phyloP scores from a whole-genome alignment of 2,888 invertebrate species.

The Branchipolynoe longqiensis region DNA sequence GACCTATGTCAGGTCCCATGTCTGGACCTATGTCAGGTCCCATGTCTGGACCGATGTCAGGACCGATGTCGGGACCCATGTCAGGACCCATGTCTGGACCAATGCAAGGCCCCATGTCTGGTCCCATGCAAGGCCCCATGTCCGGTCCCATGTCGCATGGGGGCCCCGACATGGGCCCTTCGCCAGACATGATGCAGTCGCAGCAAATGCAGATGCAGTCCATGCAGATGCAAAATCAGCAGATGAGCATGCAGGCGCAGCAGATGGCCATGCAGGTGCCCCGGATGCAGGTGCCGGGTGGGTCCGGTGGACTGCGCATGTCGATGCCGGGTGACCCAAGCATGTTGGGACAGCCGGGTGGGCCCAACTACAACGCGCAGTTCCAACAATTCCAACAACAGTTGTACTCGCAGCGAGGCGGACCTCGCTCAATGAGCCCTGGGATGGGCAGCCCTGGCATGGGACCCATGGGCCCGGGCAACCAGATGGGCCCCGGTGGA shows the following conservation, averaged over 20 bases:
- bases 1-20: slow-evolving; percentile 20
- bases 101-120: slow-evolving; percentile 6
- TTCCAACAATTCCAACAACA: slow-evolving; percentile 80
- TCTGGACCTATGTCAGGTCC: not conserved
- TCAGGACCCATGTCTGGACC: slow-evolving; percentile 4
- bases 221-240: slow-evolving; percentile 72
- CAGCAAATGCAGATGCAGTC: slow-evolving; percentile 63
- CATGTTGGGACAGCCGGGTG: slow-evolving; percentile 35
- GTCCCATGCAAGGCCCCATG: slow-evolving; percentile 43
- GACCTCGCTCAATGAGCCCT: slow-evolving; percentile 61
- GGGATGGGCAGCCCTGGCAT: slow-evolving; percentile 55
- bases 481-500: slow-evolving; percentile 65
- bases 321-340: slow-evolving; percentile 59
- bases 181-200: slow-evolving; percentile 53
- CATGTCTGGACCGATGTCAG: not conserved
- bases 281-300: slow-evolving; percentile 60
- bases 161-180: slow-evolving; percentile 60
- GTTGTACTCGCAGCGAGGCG: slow-evolving; percentile 72
- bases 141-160: slow-evolving; percentile 57
- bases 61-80: slow-evolving; percentile 20
- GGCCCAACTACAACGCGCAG: slow-evolving; percentile 70
- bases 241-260: slow-evolving; percentile 69
- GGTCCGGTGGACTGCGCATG: slow-evolving; percentile 65
- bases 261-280: slow-evolving; percentile 59
- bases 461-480: slow-evolving; percentile 41